phyloP scores from a whole-genome alignment of 37 sponge, comb jelly and placozoan genomes.

The Spongia lamella region DNA sequence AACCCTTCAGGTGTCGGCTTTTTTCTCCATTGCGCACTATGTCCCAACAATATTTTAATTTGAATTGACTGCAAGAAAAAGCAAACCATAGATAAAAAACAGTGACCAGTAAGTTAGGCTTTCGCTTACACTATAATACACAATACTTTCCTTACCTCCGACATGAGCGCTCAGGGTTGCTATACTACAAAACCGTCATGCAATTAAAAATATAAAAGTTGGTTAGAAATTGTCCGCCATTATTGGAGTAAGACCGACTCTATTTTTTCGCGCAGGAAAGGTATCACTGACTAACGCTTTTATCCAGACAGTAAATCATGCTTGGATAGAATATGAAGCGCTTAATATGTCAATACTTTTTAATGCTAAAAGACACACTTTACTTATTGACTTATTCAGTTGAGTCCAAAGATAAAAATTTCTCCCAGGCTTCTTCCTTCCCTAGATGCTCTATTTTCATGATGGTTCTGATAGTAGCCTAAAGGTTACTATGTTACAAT shows the following conservation, averaged over 20 bases:
- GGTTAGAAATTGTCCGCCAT: no score
- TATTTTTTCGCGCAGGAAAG: no score
- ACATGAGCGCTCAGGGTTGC: no score
- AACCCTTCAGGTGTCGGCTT: slow-evolving; percentile 86
- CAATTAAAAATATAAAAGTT: no score
- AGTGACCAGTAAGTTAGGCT: neutral
- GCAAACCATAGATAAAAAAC: neutral
- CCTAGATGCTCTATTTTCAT: neutral
- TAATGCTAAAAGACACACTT: no score
- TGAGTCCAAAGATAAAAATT: neutral
- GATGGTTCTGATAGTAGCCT: slow-evolving; percentile 5
- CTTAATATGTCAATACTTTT: no score
- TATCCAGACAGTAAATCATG: slow-evolving; percentile 60
- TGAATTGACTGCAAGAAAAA: slow-evolving; percentile 71
- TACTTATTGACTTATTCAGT: neutral
- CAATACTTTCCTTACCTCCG: no score
- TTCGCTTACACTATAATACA: neutral
- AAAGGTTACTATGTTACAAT: neutral
- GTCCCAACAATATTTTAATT: slow-evolving; percentile 90
- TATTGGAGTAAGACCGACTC: no score
- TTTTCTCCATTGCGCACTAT: slow-evolving; percentile 88
- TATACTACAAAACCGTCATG: no score
- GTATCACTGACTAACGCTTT: slow-evolving; percentile 34
- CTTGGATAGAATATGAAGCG: slow-evolving; percentile 51
- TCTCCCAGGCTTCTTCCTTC: neutral